phyloP scores from a whole-genome alignment of 2,797 vertebrate species.

The Smutsia temminckii region DNA sequence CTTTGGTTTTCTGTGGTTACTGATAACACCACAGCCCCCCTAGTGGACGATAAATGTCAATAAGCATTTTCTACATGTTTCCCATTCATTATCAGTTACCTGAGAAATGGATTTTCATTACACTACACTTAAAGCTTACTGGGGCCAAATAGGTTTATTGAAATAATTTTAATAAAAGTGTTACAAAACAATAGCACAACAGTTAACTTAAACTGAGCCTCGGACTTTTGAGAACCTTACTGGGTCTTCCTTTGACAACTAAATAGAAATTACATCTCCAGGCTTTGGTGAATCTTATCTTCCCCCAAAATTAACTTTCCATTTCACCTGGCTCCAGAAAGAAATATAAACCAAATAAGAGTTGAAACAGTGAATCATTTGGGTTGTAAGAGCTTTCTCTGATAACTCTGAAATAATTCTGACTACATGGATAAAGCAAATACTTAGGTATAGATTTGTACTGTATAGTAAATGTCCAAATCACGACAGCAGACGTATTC shows the following conservation, averaged over 20 bases:
- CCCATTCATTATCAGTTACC: background rate
- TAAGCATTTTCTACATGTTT: background rate
- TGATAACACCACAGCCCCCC: background rate
- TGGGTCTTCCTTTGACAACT: background rate
- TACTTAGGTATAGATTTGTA: background rate
- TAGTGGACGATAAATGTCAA: background rate
- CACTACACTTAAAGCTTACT: background rate
- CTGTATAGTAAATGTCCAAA: background rate
- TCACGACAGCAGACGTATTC: background rate
- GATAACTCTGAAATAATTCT: conserved; percentile 20
- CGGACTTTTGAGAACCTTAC: background rate
- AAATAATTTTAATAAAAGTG: background rate
- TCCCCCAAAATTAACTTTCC: background rate
- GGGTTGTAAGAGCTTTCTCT: background rate
- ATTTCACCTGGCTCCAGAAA: background rate
- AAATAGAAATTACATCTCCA: conserved; percentile 1
- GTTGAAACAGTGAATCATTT: background rate
- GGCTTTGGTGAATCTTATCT: background rate
- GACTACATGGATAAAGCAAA: background rate
- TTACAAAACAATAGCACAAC: background rate
- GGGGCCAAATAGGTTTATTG: background rate
- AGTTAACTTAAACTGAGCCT: background rate
- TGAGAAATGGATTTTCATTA: background rate
- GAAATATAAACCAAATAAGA: background rate
- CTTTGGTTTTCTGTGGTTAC: background rate